A percentile compares a stretch with the other conserved stretches of the same genome.
Evolutionary conservation across 1,140 invertebrate species (phyloP).

Genomic region (Drosophila rufa): DNA sequence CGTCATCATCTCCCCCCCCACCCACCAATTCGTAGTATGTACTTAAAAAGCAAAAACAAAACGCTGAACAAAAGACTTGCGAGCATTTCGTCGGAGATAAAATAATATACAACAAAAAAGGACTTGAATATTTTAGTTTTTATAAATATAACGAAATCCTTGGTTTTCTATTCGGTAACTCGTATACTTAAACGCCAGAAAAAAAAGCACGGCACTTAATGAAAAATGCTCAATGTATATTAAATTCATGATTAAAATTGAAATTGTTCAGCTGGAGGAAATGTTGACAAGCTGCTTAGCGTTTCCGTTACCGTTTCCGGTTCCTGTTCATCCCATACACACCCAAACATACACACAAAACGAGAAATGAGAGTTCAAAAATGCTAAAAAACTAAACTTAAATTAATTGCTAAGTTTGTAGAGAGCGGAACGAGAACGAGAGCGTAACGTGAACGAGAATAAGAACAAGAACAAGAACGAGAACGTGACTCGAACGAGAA

Average conservation of each 20-base stretch:
- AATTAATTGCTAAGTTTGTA: conserved; percentile 8
- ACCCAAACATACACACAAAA: conserved; percentile 7
- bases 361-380: conserved; percentile 9
- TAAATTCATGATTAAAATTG: conserved; percentile 53
- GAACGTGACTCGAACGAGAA: neutral
- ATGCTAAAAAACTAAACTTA: conserved; percentile 11
- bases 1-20: conserved; percentile 2
- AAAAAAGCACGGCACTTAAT: conserved; percentile 16
- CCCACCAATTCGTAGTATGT: conserved; percentile 45
- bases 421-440: neutral
- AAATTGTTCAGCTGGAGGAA: conserved; percentile 27
- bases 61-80: conserved; percentile 72
- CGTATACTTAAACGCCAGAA: conserved; percentile 62
- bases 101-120: conserved; percentile 5
- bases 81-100: conserved; percentile 42
- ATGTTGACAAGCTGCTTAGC: conserved; percentile 33
- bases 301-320: conserved; percentile 7
- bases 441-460: neutral
- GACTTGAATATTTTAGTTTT: conserved; percentile 49
- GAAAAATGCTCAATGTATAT: conserved; percentile 76
- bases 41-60: conserved; percentile 73
- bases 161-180: conserved; percentile 67
- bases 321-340: conserved; percentile 13
- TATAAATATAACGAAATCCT: conserved; percentile 14
- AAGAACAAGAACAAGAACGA: neutral